phyloP scores from a whole-genome alignment of 2,113 vertebrate genomes.

The Camelus dromedarius region DNA sequence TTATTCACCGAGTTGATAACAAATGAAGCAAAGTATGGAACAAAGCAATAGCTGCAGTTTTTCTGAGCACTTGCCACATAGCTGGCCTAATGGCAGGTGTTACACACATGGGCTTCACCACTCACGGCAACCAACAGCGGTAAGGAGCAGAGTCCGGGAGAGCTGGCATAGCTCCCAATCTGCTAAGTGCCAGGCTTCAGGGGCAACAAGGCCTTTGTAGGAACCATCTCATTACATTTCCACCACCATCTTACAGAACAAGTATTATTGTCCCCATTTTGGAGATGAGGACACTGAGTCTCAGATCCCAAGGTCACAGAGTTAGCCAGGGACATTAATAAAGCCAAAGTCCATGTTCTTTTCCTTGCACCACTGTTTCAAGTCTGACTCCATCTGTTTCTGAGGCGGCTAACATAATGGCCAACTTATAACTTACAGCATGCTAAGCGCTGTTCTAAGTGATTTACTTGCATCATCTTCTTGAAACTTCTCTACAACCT shows the following conservation, averaged over 20 bases:
- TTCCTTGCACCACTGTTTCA: neutral
- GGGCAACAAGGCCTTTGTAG: neutral
- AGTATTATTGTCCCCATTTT: neutral
- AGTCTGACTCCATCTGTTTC: neutral
- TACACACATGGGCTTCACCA: neutral
- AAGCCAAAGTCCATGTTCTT: neutral
- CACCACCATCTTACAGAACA: neutral
- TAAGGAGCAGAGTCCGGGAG: neutral
- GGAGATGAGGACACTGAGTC: neutral
- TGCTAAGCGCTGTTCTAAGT: neutral
- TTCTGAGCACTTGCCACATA: neutral
- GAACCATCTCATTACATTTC: neutral
- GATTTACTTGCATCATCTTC: neutral
- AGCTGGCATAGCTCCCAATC: fast-evolving
- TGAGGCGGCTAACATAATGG: neutral
- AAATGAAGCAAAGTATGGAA: neutral
- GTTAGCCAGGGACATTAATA: neutral
- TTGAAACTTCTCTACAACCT: neutral
- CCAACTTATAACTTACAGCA: neutral
- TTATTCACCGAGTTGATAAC: neutral
- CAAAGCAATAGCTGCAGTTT: neutral
- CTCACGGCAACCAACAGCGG: fast-evolving
- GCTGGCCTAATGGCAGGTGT: neutral
- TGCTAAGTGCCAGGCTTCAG: neutral
- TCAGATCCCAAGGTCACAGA: neutral